Evolutionary conservation across 2,888 invertebrate genomes (phyloP), one percentile per base, ranked within the genome.

Genomic region (Drosophila robusta): DNA sequence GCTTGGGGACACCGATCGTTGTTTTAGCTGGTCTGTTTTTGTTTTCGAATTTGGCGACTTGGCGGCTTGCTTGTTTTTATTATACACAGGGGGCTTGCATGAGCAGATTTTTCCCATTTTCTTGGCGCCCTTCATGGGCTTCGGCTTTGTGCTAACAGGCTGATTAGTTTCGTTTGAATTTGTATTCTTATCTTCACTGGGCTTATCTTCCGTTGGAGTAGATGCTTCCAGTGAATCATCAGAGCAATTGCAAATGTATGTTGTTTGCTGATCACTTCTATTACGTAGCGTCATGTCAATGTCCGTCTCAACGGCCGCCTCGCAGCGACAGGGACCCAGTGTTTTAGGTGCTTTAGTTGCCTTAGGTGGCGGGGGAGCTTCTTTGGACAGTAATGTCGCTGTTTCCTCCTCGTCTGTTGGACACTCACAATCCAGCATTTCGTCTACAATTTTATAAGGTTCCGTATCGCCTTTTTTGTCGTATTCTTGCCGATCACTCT

Each of bases 241-340:
- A 9, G 64, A 32, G 36, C 42, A 44, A 8, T 36, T 4, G 4
- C 34, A 4, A 0, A 3, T 18, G 18, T 18, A 18, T 1, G 12
- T 26, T 1, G 12, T 26, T 34, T 16, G 11, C n/a, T 66, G 42
- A 7, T 22, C 6, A 4, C 49, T 45, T 0, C 54, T 54, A 29
- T 3, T 54, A 34, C 4, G 7, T 11, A 75, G 47, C 0, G 42
- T 41, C 75, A 75, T 75, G 3, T 75, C 75, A 34, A 77, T 41
- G 4, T 75, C 75, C 2, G 75, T 75, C 49, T 75, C 75, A 16
- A 72, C 56, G 18, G 45, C 51, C 12, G 44, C 58, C 11, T 77
- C 73, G 5, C 72, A 42, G 14, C 3, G 22, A 24, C 29, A 36
- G 6, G 16, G 12, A 8, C 0, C 4, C 18, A 18, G 18, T 18